Conservation (phyloP, 1,140 invertebrate genomes). For the Drosophila ercepeae region DNA sequence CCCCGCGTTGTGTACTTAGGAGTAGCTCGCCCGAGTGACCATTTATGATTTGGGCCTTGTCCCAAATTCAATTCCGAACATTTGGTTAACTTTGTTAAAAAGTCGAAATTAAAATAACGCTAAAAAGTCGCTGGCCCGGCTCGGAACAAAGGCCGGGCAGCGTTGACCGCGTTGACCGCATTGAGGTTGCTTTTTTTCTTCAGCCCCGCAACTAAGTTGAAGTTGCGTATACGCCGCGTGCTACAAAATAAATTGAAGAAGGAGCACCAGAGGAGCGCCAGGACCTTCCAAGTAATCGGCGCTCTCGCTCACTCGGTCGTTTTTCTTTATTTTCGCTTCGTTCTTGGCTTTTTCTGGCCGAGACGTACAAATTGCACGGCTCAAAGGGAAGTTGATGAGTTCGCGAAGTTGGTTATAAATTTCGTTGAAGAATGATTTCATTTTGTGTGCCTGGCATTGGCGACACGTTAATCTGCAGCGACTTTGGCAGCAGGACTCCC, state of each 20-base stretch:
- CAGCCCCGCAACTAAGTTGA: conserved; percentile 39
- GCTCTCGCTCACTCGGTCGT: conserved; percentile 2
- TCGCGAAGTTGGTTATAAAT: conserved; percentile 57
- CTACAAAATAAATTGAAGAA: conserved; percentile 44
- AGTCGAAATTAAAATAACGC: conserved; percentile 76
- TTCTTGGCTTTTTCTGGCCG: conserved; percentile 7
- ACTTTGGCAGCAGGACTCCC: conserved; percentile 14
- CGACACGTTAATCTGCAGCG: conserved; percentile 53
- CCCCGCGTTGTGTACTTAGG: conserved; percentile 66
- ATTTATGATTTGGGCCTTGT: conserved; percentile 65
- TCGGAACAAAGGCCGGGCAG: not conserved
- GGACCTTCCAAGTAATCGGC: conserved; percentile 35
- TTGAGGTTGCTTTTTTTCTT: conserved; percentile 16
- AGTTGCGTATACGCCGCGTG: conserved; percentile 59
- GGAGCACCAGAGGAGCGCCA: no score
- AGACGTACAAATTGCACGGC: conserved; percentile 59
- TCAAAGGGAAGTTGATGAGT: conserved; percentile 72
- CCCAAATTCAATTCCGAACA: conserved; percentile 73
- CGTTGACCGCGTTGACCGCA: conserved; percentile 62
- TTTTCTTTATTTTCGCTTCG: conserved; percentile 21
- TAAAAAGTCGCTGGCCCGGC: conserved; percentile 45
- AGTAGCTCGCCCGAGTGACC: conserved; percentile 55
- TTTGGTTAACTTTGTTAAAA: conserved; percentile 81
- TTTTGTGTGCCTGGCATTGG: conserved; percentile 42
- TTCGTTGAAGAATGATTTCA: conserved; percentile 75